phyloP scores from a whole-genome alignment of 2,113 vertebrate species.

The Bothrops jararaca region DNA sequence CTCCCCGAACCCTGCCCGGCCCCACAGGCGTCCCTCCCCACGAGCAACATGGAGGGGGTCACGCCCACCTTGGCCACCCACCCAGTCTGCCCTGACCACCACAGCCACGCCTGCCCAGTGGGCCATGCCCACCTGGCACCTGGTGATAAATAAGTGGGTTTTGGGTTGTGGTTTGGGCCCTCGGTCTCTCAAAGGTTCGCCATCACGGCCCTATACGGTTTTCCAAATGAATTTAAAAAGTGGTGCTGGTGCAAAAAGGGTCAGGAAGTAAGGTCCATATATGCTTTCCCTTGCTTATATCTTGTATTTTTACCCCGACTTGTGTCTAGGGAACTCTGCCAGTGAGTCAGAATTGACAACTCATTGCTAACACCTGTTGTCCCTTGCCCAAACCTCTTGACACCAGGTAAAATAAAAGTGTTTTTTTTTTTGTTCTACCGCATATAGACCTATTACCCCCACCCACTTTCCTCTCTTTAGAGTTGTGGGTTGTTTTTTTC shows the following conservation, averaged over 20 bases:
- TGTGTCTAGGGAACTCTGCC: constrained; percentile 36
- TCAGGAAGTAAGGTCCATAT: not conserved
- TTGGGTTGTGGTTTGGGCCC: too few relatives aligned
- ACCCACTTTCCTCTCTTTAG: constrained; percentile 62
- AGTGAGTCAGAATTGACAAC: constrained; percentile 71
- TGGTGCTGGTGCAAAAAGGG: not conserved
- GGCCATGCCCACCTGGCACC: too few relatives aligned
- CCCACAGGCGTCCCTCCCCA: too few relatives aligned
- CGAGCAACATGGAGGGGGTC: too few relatives aligned
- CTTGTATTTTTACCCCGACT: constrained; percentile 50
- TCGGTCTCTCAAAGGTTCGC: too few relatives aligned
- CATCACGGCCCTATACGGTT: not conserved
- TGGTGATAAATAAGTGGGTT: too few relatives aligned
- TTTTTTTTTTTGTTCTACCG: too few relatives aligned
- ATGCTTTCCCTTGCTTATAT: not conserved
- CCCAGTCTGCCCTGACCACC: too few relatives aligned
- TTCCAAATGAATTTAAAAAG: not conserved
- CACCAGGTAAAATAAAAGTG: constrained; percentile 57
- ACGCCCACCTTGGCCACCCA: too few relatives aligned
- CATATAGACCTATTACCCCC: not conserved
- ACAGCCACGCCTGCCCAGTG: too few relatives aligned
- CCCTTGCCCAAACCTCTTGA: constrained; percentile 72
- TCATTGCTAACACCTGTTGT: constrained; percentile 73
- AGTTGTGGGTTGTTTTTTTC: constrained; percentile 65
- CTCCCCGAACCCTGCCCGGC: too few relatives aligned